phyloP scores from a whole-genome alignment of 1,140 invertebrate species.

The Oncopeltus fasciatus region DNA sequence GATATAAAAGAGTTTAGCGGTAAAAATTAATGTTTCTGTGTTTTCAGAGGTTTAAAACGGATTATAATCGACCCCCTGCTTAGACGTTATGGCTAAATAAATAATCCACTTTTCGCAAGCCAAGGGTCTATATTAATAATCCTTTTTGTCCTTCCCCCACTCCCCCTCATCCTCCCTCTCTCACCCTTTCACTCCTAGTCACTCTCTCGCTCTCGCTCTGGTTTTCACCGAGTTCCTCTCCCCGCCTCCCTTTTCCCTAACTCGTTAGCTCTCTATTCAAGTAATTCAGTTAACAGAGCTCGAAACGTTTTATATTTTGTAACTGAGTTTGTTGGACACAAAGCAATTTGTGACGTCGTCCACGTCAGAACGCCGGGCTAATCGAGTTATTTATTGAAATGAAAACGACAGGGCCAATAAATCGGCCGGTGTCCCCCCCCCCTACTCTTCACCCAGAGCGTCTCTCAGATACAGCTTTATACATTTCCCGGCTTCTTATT shows the following conservation, averaged over 20 bases:
- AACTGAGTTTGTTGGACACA: slow-evolving; percentile 5
- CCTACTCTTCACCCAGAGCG: not conserved
- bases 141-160: too few species aligned
- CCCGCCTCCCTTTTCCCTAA: not conserved
- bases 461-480: not conserved
- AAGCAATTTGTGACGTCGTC: slow-evolving; percentile 9
- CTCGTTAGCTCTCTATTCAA: slow-evolving; percentile 9
- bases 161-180: too few species aligned
- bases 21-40: too few species aligned
- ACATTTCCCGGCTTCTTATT: not conserved
- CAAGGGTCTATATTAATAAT: too few species aligned
- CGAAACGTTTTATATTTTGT: slow-evolving; percentile 10
- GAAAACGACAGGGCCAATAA: slow-evolving; percentile 11
- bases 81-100: too few species aligned
- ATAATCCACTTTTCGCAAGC: too few species aligned
- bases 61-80: too few species aligned
- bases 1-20: too few species aligned
- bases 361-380: not conserved
- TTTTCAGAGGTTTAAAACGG: too few species aligned
- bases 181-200: too few species aligned
- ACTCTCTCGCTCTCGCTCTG: too few species aligned
- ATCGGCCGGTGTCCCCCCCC: not conserved
- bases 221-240: too few species aligned
- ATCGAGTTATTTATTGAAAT: slow-evolving; percentile 13
- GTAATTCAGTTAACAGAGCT: slow-evolving; percentile 3